Evolutionary conservation across 2,888 invertebrate species (phyloP), one percentile per base, ranked within the genome.

Genomic region (Trachelus troglodyta): DNA sequence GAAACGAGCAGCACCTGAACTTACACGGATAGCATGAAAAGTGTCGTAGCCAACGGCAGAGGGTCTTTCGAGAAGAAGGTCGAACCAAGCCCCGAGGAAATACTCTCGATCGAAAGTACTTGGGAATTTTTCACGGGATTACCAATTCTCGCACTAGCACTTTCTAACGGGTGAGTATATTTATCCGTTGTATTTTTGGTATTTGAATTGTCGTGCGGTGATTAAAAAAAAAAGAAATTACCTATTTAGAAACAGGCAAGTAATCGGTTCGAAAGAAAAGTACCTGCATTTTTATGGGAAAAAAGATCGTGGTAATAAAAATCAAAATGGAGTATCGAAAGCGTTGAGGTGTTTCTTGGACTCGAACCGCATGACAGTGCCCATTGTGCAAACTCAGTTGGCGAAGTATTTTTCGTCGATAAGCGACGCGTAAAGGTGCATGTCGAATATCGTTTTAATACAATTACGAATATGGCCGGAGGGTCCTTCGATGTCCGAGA

Each of bases 371-470:
- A 56, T 56, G 23, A 56, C 40, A 6, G 40, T 23, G 23, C 23
- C 40, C 40, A 23, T 56, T 56, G 40, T 56, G 40, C 40, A 56
- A 56, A 56, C 40, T 56, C 40, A 15, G 23, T 56, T 56, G 23
- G 40, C 40, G 40, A 15, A 56, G 40, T 71, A 71, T 31, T 71
- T 33, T 33, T 33, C 31, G 15, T 71, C 30, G 69, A 33, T 30
- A 69, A 12, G 71, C 33, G 12, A 71, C 11, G 71, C 31, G 71
- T 71, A 71, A 71, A 71, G 30, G 71, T 71, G 71, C 71, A 33
- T 3, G 71, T 71, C 15, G 1, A 33, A 23, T 71, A 15, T 71
- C 31, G 31, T 30, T 33, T 71, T 71, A 71, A 71, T 71, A n/a
- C 2, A 33, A 71, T 71, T 71, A 31, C 33, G 71, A 71, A 71